Conservation (phyloP, 2,113 vertebrate genomes). For the Zingel zingel region DNA sequence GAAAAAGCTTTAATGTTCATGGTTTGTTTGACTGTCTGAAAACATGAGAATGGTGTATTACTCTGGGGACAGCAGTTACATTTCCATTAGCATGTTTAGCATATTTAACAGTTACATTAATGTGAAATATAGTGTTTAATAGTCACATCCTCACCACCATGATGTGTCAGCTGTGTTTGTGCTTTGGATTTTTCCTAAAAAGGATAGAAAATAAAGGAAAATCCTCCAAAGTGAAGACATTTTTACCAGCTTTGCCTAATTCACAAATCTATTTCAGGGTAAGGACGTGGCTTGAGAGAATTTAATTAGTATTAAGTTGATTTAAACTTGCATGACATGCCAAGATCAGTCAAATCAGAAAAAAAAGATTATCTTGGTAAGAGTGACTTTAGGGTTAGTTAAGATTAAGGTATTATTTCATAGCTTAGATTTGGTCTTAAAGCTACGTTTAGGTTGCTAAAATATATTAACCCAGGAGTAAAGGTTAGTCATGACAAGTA, state of each 20-base stretch:
- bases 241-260: neutral
- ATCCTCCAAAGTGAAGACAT: neutral
- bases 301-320: neutral
- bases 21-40: neutral
- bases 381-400: neutral
- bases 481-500: neutral
- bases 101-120: neutral
- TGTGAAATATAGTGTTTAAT: neutral
- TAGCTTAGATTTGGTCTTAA: neutral
- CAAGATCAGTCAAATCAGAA: neutral
- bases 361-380: neutral
- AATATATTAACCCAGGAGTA: neutral
- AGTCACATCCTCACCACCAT: neutral
- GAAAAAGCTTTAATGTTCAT: neutral
- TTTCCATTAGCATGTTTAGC: neutral
- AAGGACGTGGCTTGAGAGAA: neutral
- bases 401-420: neutral
- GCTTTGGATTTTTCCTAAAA: conserved; percentile 9
- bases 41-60: neutral
- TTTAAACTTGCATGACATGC: neutral
- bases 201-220: conserved; percentile 2
- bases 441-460: neutral
- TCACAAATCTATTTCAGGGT: neutral
- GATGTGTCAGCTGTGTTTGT: neutral
- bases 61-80: neutral